Conservation (phyloP, 2,797 vertebrate genomes). For the Lacerta bilineata region DNA sequence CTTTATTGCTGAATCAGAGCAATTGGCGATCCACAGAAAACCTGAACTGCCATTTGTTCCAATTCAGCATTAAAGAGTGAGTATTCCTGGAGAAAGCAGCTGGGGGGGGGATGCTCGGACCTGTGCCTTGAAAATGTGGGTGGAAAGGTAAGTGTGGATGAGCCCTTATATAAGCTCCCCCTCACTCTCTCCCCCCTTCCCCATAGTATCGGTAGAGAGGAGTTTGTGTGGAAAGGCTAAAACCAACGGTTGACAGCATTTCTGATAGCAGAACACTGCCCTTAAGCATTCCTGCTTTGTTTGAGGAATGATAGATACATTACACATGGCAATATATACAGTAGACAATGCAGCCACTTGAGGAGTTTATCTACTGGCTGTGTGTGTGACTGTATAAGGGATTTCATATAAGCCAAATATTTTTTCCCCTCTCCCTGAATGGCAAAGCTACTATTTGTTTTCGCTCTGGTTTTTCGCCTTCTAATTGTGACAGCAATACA, state of each 20-base stretch:
- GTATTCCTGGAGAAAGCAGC: too few species aligned
- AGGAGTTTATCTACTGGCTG: background rate
- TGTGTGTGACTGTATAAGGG: background rate
- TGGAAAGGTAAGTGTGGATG: too few species aligned
- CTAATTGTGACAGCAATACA: constrained; percentile 34
- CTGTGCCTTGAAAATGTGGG: too few species aligned
- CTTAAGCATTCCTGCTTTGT: background rate
- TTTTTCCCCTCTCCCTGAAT: background rate
- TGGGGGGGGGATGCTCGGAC: too few species aligned
- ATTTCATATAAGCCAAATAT: background rate
- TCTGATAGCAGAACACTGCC: background rate
- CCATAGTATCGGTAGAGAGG: too few species aligned
- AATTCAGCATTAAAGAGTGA: too few species aligned
- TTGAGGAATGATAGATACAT: background rate
- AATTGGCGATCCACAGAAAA: too few species aligned
- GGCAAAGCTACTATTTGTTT: constrained; percentile 8
- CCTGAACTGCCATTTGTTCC: too few species aligned
- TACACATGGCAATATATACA: background rate
- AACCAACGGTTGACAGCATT: background rate
- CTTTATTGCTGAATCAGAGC: too few species aligned
- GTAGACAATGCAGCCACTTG: background rate
- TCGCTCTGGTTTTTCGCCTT: constrained; percentile 30
- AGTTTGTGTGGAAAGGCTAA: background rate
- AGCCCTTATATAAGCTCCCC: too few species aligned
- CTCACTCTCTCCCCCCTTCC: too few species aligned